These are phyloP conservation scores for Orchesella cincta DNA, from an alignment of 1,140 invertebrate species.

Conservation along the genomic window DNA sequence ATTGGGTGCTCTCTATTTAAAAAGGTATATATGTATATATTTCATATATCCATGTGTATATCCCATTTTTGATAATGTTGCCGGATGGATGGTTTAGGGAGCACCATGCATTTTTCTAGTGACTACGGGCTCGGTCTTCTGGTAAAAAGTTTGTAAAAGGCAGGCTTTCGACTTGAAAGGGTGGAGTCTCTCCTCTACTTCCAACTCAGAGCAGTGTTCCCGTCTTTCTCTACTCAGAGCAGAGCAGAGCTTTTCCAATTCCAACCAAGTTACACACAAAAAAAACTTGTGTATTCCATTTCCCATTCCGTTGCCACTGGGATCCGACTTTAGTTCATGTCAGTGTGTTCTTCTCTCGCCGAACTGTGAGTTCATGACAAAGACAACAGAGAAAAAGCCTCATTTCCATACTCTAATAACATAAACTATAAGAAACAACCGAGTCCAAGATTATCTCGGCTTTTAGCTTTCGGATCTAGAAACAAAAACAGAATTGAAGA, in stretches of 20 bases:
- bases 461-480: too few relatives aligned
- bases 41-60: background rate
- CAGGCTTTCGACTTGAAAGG: constrained; percentile 26
- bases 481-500: too few relatives aligned
- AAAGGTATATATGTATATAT: background rate
- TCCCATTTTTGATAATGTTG: constrained; percentile 6
- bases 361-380: too few relatives aligned
- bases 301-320: too few relatives aligned
- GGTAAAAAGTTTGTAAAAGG: constrained; percentile 22
- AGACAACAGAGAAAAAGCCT: too few relatives aligned
- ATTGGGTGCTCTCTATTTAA: constrained; percentile 15
- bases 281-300: too few relatives aligned
- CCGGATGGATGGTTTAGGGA: constrained; percentile 27
- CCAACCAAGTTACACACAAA: too few relatives aligned
- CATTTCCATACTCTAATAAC: too few relatives aligned
- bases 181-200: constrained; percentile 18
- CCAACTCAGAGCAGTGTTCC: background rate
- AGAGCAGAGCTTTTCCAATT: background rate
- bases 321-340: too few relatives aligned
- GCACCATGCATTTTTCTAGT: constrained; percentile 27
- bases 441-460: too few relatives aligned
- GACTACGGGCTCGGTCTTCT: constrained; percentile 23
- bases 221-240: background rate
- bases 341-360: too few relatives aligned
- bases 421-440: too few relatives aligned